Percentiles rank a stretch among this genome's conserved stretches.
Conservation (phyloP, 2,113 vertebrate genomes). For the Orthonyx spaldingii region DNA sequence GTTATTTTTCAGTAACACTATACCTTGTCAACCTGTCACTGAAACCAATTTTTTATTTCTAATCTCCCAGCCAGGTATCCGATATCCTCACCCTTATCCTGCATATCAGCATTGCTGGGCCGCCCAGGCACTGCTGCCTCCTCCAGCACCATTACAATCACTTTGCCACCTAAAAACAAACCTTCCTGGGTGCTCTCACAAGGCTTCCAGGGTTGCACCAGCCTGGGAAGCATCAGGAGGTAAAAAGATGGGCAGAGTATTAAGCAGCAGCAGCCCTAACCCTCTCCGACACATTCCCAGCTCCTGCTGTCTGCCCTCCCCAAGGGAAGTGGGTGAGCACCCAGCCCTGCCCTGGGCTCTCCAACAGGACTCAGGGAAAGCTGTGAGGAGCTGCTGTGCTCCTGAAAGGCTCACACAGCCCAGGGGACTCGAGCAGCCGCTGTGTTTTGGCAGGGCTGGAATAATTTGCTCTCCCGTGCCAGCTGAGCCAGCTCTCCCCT, state of each 20-base stretch:
- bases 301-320: background rate
- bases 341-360: background rate
- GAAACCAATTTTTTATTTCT: background rate
- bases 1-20: background rate
- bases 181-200: accelerated
- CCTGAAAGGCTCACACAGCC: background rate
- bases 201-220: background rate
- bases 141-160: accelerated
- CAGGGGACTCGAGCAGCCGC: accelerated
- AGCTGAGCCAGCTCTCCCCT: background rate
- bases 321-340: background rate
- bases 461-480: background rate
- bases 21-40: background rate
- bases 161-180: background rate
- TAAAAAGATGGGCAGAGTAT: background rate
- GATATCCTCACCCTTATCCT: background rate
- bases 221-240: background rate
- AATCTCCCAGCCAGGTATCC: background rate
- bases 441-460: background rate
- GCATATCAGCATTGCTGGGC: background rate
- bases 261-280: background rate
- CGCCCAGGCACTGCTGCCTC: background rate
- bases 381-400: background rate
- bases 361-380: background rate
- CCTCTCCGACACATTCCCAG: background rate